phyloP scores from a whole-genome alignment of 2,888 invertebrate species.

The Eupithecia centaureata region DNA sequence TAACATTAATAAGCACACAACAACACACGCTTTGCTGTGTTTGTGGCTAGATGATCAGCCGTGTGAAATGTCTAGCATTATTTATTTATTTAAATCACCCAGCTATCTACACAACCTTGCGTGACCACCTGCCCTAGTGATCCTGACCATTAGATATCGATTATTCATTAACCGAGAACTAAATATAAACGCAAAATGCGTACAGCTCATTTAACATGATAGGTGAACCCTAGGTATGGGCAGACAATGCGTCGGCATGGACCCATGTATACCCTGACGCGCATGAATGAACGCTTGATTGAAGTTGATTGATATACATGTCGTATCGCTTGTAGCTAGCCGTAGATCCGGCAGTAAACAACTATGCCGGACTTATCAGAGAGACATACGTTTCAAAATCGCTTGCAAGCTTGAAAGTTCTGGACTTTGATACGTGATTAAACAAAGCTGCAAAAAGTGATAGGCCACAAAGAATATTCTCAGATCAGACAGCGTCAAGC shows the following conservation, averaged over 20 bases:
- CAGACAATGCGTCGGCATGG: conserved; percentile 33
- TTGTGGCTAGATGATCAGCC: no score
- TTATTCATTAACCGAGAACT: conserved; percentile 31
- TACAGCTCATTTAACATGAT: conserved; percentile 35
- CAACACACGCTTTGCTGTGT: no score
- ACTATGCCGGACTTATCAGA: neutral
- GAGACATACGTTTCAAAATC: neutral
- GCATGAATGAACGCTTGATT: conserved; percentile 22
- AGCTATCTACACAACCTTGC: conserved; percentile 11
- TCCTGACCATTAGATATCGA: conserved; percentile 36
- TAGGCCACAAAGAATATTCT: neutral
- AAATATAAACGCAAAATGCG: conserved; percentile 37
- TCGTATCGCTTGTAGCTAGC: conserved; percentile 13
- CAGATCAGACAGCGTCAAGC: neutral
- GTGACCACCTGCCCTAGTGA: conserved; percentile 9
- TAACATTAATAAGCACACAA: no score
- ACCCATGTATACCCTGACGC: conserved; percentile 27
- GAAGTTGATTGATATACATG: conserved; percentile 16
- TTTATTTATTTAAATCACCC: neutral
- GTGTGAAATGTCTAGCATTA: no score
- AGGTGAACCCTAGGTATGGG: conserved; percentile 10
- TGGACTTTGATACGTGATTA: conserved; percentile 1
- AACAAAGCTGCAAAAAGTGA: neutral
- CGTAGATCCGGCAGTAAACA: neutral
- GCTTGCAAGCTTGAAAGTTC: neutral